Conservation (phyloP, 2,113 vertebrate genomes). For the Scatophagus argus region DNA sequence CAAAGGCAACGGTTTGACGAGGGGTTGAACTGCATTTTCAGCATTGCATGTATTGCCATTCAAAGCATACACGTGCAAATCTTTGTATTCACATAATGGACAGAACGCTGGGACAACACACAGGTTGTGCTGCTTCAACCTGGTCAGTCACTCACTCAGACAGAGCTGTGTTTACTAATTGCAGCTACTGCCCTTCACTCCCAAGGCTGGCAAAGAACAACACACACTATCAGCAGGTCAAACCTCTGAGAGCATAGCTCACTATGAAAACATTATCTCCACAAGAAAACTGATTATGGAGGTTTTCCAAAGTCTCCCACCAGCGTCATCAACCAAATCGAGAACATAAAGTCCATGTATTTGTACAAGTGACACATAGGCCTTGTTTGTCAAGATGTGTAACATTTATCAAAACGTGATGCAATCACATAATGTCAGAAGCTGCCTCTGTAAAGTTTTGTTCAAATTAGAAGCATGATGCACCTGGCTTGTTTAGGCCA, state of each 20-base stretch:
- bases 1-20: constrained; percentile 60
- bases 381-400: background rate
- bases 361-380: background rate
- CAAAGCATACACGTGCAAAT: constrained; percentile 54
- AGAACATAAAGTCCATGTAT: constrained; percentile 12
- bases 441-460: background rate
- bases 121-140: constrained; percentile 58
- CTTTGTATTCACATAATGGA: constrained; percentile 75
- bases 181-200: constrained; percentile 54
- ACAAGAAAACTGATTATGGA: constrained; percentile 22
- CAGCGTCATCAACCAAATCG: constrained; percentile 3
- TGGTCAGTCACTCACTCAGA: constrained; percentile 53
- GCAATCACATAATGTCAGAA: constrained; percentile 1
- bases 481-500: constrained; percentile 3
- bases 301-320: constrained; percentile 17
- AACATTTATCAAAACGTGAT: constrained; percentile 30
- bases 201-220: constrained; percentile 16
- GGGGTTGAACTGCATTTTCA: constrained; percentile 68
- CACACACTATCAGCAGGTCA: constrained; percentile 64
- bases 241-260: constrained; percentile 14
- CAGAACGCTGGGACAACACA: constrained; percentile 49
- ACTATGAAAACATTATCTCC: constrained; percentile 57
- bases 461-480: background rate
- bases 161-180: constrained; percentile 48
- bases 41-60: constrained; percentile 56